Percentiles rank a stretch among this genome's conserved stretches.
Evolutionary conservation across 92 coral and sea anemone species (phyloP).

Genomic region (Galaxea fascicularis): DNA sequence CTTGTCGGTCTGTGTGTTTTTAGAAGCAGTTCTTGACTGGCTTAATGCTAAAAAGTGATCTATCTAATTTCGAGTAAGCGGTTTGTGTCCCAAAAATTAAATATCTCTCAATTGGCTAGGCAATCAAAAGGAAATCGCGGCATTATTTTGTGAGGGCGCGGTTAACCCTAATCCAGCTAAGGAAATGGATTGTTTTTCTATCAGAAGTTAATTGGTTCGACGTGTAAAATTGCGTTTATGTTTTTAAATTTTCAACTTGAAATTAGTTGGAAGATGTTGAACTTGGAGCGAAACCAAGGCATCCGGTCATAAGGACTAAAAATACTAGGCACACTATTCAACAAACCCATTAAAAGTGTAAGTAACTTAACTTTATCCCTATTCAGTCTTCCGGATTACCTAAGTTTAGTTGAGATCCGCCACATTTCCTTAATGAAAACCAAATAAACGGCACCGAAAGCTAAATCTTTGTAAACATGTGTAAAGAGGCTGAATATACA

Average conservation of each 20-base stretch:
- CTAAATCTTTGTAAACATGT: not conserved
- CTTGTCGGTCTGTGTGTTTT: not conserved
- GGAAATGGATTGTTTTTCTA: not conserved
- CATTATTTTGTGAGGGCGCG: not conserved
- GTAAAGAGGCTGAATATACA: not conserved
- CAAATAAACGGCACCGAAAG: constrained; percentile 8
- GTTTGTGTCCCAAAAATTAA: not conserved
- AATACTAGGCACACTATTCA: not conserved
- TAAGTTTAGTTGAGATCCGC: not conserved
- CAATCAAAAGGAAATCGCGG: not conserved
- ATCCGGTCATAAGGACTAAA: not conserved
- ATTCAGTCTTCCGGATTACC: constrained; percentile 29
- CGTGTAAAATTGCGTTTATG: not conserved
- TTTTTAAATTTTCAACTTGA: not conserved
- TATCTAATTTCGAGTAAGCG: not conserved
- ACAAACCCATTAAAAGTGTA: constrained; percentile 4
- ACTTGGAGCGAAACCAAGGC: not conserved
- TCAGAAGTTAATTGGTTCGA: not conserved
- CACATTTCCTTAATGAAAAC: constrained; percentile 15
- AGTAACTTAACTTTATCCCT: constrained; percentile 23
- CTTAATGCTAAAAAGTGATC: not conserved
- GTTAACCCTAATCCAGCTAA: not conserved
- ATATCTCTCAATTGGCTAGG: not conserved
- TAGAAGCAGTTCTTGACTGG: not conserved
- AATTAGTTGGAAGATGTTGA: too few species aligned